Conservation (phyloP, 1,140 invertebrate species). For the Paralvinella palmiformis region DNA sequence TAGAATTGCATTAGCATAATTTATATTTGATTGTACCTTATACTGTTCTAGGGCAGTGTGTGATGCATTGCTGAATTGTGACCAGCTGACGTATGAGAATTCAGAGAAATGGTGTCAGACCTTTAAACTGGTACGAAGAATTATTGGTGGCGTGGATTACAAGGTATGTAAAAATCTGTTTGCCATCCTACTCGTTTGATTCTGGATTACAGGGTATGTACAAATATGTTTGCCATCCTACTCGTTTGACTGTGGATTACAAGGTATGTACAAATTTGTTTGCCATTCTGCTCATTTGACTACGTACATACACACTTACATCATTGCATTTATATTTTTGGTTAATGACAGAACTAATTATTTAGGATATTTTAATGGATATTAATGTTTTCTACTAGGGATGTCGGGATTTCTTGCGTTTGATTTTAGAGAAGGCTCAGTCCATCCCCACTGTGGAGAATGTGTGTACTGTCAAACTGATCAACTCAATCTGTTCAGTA, state of each 20-base stretch:
- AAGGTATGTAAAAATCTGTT: slow-evolving; percentile 57
- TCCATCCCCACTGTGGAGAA: slow-evolving; percentile 30
- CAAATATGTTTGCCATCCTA: too few species aligned
- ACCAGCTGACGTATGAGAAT: slow-evolving; percentile 70
- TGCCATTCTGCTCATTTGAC: too few species aligned
- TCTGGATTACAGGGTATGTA: not conserved
- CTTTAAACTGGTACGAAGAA: slow-evolving; percentile 76
- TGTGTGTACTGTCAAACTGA: slow-evolving; percentile 29
- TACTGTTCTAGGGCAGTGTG: slow-evolving; percentile 64
- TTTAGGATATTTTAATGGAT: not conserved
- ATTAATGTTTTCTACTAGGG: slow-evolving; percentile 31
- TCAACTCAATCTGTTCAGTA: slow-evolving; percentile 39
- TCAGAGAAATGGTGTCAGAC: slow-evolving; percentile 77
- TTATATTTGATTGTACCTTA: slow-evolving; percentile 7
- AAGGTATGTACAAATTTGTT: slow-evolving; percentile 57
- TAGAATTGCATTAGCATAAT: not conserved
- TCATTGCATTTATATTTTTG: not conserved
- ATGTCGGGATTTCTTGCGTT: slow-evolving; percentile 49
- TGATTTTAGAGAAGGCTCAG: slow-evolving; percentile 71
- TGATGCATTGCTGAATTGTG: slow-evolving; percentile 72
- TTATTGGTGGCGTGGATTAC: slow-evolving; percentile 87
- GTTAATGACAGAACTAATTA: not conserved
- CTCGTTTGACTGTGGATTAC: too few species aligned
- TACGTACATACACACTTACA: too few species aligned
- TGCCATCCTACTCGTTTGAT: not conserved